Percentiles rank a stretch among this genome's conserved stretches.
phyloP scores from a whole-genome alignment of 2,888 invertebrate species.

The Tupiocoris notatus region DNA sequence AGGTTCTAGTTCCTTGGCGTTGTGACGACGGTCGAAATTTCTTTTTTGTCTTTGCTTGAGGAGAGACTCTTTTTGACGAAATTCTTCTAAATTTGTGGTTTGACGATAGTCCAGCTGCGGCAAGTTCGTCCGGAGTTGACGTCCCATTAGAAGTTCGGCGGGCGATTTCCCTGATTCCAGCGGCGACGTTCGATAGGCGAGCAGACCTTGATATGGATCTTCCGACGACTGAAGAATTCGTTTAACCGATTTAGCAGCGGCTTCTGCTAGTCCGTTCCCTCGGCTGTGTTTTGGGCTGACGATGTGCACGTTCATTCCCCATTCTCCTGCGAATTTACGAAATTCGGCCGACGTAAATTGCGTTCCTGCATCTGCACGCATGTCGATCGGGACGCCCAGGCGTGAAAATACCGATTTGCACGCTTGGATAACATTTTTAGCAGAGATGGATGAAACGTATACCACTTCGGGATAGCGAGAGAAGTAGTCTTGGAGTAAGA shows the following conservation, averaged over 20 bases:
- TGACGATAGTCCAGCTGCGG: not conserved
- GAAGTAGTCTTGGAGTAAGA: not conserved
- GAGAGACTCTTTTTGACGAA: not conserved
- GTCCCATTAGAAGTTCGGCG: slow-evolving; percentile 4
- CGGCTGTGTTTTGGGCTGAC: slow-evolving; percentile 12
- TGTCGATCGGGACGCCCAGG: not conserved
- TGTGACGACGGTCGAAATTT: not conserved
- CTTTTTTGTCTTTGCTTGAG: not conserved
- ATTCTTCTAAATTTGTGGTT: not conserved
- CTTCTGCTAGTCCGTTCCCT: no score
- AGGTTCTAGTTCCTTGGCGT: not conserved
- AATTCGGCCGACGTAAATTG: slow-evolving; percentile 23
- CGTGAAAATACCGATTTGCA: slow-evolving; percentile 1
- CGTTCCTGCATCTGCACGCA: slow-evolving; percentile 4
- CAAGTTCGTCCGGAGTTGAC: slow-evolving; percentile 3
- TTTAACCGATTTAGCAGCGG: slow-evolving; percentile 2
- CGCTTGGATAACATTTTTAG: not conserved
- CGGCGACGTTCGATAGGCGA: not conserved
- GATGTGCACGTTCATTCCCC: not conserved
- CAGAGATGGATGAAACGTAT: not conserved
- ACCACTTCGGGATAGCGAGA: slow-evolving; percentile 5
- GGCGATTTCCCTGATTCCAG: not conserved
- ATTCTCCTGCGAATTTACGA: not conserved
- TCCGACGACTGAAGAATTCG: not conserved
- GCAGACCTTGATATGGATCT: not conserved